Conservation (phyloP, 2,888 invertebrate species). For the Limnephilus marmoratus region DNA sequence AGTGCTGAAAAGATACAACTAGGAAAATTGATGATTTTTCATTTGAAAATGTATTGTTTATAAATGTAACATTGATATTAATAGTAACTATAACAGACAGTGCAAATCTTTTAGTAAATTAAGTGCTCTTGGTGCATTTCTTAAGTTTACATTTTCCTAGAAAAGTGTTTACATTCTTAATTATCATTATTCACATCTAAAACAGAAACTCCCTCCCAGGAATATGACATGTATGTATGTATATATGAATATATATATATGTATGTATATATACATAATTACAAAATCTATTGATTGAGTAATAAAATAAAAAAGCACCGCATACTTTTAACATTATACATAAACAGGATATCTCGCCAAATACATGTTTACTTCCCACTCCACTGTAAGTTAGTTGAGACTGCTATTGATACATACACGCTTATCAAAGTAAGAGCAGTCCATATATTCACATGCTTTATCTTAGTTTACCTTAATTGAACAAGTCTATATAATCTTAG, state of each 20-base stretch:
- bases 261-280: slow-evolving; percentile 55
- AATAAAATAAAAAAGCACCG: slow-evolving; percentile 64
- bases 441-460: slow-evolving; percentile 45
- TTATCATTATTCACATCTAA: slow-evolving; percentile 49
- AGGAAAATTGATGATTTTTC: slow-evolving; percentile 32
- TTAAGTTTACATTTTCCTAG: slow-evolving; percentile 55
- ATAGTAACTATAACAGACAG: slow-evolving; percentile 53
- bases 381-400: slow-evolving; percentile 25
- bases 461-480: slow-evolving; percentile 26
- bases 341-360: slow-evolving; percentile 26
- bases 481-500: slow-evolving; percentile 19
- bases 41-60: slow-evolving; percentile 28
- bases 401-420: slow-evolving; percentile 34
- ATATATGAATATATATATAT: slow-evolving; percentile 42
- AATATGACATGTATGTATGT: slow-evolving; percentile 38
- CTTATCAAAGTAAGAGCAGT: slow-evolving; percentile 48
- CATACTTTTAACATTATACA: slow-evolving; percentile 58
- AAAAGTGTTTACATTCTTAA: slow-evolving; percentile 44
- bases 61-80: slow-evolving; percentile 37
- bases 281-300: slow-evolving; percentile 60
- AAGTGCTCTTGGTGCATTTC: slow-evolving; percentile 64
- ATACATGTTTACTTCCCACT: slow-evolving; percentile 25
- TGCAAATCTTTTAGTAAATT: slow-evolving; percentile 59
- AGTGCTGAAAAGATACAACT: slow-evolving; percentile 20
- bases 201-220: slow-evolving; percentile 35